Percentiles rank a stretch among this genome's conserved stretches.
Evolutionary conservation across 2,888 invertebrate genomes (phyloP).

Genomic region (Cactoblastis cactorum): DNA sequence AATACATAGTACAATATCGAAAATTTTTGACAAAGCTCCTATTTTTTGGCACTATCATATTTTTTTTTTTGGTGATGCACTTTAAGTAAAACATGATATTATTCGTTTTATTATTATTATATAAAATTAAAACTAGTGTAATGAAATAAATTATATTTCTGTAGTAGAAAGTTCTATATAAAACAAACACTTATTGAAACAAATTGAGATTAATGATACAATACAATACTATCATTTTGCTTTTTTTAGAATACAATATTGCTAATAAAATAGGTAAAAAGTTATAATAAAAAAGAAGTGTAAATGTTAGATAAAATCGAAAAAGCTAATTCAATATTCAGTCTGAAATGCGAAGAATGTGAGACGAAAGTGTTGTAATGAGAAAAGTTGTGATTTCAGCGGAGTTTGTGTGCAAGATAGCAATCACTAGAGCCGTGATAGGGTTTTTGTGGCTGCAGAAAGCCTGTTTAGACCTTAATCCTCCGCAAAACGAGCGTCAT

Average conservation of each 20-base stretch:
- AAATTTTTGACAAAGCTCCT: slow-evolving; percentile 67
- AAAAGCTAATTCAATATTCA: background rate
- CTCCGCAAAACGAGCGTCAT: background rate
- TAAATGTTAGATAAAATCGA: background rate
- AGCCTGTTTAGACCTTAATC: background rate
- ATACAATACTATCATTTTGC: too few species aligned
- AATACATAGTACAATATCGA: slow-evolving; percentile 19
- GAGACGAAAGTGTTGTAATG: slow-evolving; percentile 8
- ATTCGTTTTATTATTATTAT: background rate
- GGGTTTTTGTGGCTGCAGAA: background rate
- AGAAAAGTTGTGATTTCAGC: slow-evolving; percentile 2
- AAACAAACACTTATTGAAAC: too few species aligned
- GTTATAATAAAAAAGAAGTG: background rate
- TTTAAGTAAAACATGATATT: too few species aligned
- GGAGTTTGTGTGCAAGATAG: background rate
- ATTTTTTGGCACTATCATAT: slow-evolving; percentile 61
- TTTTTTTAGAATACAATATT: too few species aligned
- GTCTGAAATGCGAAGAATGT: slow-evolving; percentile 3
- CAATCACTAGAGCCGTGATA: background rate
- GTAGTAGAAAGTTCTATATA: too few species aligned
- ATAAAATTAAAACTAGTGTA: too few species aligned
- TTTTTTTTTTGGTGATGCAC: too few species aligned
- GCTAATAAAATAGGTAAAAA: too few species aligned
- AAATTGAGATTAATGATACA: too few species aligned
- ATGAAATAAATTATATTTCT: too few species aligned